Base-by-base conservation (phyloP, 2,888 invertebrate species). In the Piscicola geometra region DNA sequence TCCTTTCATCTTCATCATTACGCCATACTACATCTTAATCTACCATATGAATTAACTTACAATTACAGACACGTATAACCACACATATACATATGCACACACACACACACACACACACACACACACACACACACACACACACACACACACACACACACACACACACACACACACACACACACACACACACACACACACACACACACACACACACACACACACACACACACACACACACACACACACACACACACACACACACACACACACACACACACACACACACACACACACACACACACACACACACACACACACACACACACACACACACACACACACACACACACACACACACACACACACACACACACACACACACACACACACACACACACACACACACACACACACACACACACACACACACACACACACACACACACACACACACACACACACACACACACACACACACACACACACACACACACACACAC, bases 331-430 rank as follows among this genome's bases (percentile, higher is more conserved):
- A 68, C 50, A 75, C 75, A 60, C 75, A 75, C 75, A 60, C 69
- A 75, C 70, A 70, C 36, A 36, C 70, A 70, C 41, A 36, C 70
- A 21, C 70, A 36, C 21, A 32, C 33, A 28, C 68, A 68, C 21
- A 32, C 71, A 33, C 67, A 41, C 74, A 68, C 50, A 75, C 75
- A 60, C 75, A 75, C 75, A 60, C 69, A 75, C 75, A 67, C 69
- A 75, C 75, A 60, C 75, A 75, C 75, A 60, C 75, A 75, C 75
- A 28, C 75, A 70, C 75, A 60, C 69, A 75, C 75, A 60, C 75
- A 69, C 70, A 60, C 68, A 47, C 70, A 32, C 69, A 75, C 69
- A 33, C 70, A 69, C 70, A 60, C 75, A 70, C 50, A 33, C 70
- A 70, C 70, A 33, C 75, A 47, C 75, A 28, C 69, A 70, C 75